Percentiles rank a stretch among this genome's conserved stretches.
These are phyloP conservation scores for Erythrolamprus reginae DNA, from an alignment of 2,113 vertebrate genomes.

Conservation along the genomic window DNA sequence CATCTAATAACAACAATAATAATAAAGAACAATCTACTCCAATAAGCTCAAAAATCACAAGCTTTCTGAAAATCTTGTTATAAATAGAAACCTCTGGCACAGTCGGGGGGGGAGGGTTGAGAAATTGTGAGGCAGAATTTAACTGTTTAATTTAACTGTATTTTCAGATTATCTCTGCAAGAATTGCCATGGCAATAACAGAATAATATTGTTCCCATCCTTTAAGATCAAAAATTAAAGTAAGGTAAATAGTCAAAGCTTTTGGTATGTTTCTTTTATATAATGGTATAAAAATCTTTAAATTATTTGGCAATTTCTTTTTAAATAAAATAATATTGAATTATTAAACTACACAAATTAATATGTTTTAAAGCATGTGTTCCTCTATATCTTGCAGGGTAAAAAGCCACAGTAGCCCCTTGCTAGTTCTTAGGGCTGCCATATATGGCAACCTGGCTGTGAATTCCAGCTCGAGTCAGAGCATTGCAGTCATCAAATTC, in stretches of 20 bases:
- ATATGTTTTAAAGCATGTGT: not conserved
- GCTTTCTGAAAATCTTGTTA: not conserved
- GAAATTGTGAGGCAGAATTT: not conserved
- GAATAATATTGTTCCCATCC: not conserved
- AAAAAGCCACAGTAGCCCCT: not conserved
- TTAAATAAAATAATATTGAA: not conserved
- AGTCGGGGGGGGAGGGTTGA: not conserved
- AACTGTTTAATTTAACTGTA: not conserved
- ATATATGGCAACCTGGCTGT: slow-evolving; percentile 57
- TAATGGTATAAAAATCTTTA: not conserved
- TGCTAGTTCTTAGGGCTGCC: slow-evolving; percentile 32
- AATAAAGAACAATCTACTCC: not conserved
- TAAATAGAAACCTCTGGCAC: not conserved
- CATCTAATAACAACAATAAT: not conserved
- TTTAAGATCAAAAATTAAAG: not conserved
- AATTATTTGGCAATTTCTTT: not conserved
- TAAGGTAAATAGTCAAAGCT: not conserved
- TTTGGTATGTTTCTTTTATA: not conserved
- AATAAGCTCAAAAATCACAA: not conserved
- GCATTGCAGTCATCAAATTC: slow-evolving; percentile 33
- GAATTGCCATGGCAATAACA: not conserved
- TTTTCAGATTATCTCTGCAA: not conserved
- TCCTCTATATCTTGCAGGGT: not conserved
- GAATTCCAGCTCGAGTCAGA: slow-evolving; percentile 1
- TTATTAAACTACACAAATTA: slow-evolving; percentile 16